phyloP scores from a whole-genome alignment of 2,888 invertebrate genomes.

The Apodemia hepburni region DNA sequence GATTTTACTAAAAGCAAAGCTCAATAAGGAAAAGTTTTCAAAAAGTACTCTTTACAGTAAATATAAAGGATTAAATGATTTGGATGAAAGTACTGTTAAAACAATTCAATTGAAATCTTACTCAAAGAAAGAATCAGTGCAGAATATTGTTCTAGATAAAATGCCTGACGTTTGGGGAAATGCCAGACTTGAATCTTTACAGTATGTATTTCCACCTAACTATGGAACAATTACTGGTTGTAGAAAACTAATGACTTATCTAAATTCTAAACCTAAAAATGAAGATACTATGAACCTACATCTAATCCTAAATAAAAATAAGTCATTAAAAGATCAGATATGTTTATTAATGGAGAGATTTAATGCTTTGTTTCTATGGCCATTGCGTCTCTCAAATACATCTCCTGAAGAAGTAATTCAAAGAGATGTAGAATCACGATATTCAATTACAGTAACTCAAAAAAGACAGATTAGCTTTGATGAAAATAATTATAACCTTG shows the following conservation, averaged over 20 bases:
- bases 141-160: conserved; percentile 31
- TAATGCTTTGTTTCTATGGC: conserved; percentile 54
- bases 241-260: conserved; percentile 46
- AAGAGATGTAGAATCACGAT: background rate
- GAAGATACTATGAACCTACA: conserved; percentile 35
- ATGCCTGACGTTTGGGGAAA: conserved; percentile 54
- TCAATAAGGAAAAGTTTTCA: conserved; percentile 42
- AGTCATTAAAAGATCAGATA: conserved; percentile 41
- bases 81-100: conserved; percentile 30
- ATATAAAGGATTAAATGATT: conserved; percentile 41
- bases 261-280: conserved; percentile 29
- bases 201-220: conserved; percentile 56
- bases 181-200: conserved; percentile 30
- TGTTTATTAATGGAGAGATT: conserved; percentile 47
- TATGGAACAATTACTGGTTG: conserved; percentile 57
- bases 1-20: conserved; percentile 46
- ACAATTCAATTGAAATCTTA: conserved; percentile 50
- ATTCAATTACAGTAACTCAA: background rate
- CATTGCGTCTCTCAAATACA: conserved; percentile 51
- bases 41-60: conserved; percentile 37
- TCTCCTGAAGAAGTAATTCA: conserved; percentile 21
- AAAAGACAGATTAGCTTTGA: background rate
- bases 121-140: conserved; percentile 42
- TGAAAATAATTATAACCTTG: conserved; percentile 13
- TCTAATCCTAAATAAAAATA: conserved; percentile 40